Evolutionary conservation across 1,140 invertebrate genomes (phyloP).

Genomic region (Anadara kagoshimensis): DNA sequence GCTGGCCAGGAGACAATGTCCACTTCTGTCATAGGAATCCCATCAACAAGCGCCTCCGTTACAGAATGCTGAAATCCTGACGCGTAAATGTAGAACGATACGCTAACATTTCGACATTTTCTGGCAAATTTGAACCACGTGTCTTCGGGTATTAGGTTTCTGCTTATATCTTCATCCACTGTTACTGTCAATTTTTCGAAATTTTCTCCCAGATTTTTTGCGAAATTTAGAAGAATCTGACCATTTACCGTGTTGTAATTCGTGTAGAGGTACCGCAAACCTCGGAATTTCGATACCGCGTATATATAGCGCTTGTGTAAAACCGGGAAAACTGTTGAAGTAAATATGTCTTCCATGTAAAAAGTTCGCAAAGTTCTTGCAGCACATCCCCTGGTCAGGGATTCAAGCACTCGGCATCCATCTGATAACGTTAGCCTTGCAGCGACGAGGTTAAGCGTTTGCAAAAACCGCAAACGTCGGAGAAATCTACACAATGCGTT

Average conservation of each 20-base stretch:
- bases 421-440: conserved; percentile 41
- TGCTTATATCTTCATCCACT: conserved; percentile 36
- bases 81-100: conserved; percentile 43
- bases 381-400: conserved; percentile 36
- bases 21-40: conserved; percentile 37
- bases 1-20: conserved; percentile 44
- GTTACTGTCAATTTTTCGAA: conserved; percentile 43
- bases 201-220: conserved; percentile 12
- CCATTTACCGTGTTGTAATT: conserved; percentile 47
- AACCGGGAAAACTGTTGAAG: conserved; percentile 39
- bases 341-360: conserved; percentile 50
- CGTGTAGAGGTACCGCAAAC: conserved; percentile 33
- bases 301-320: conserved; percentile 25
- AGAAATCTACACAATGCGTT: conserved; percentile 43
- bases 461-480: conserved; percentile 31
- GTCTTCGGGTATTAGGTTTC: conserved; percentile 32
- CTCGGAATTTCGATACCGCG: conserved; percentile 40
- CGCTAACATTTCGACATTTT: conserved; percentile 23
- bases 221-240: conserved; percentile 35
- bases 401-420: conserved; percentile 47
- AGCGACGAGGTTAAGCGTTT: conserved; percentile 36
- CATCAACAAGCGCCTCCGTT: conserved; percentile 28
- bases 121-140: conserved; percentile 37
- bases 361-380: conserved; percentile 28
- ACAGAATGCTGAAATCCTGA: conserved; percentile 39